phyloP scores from a whole-genome alignment of 2,797 vertebrate genomes.

The Microtus agrestis region DNA sequence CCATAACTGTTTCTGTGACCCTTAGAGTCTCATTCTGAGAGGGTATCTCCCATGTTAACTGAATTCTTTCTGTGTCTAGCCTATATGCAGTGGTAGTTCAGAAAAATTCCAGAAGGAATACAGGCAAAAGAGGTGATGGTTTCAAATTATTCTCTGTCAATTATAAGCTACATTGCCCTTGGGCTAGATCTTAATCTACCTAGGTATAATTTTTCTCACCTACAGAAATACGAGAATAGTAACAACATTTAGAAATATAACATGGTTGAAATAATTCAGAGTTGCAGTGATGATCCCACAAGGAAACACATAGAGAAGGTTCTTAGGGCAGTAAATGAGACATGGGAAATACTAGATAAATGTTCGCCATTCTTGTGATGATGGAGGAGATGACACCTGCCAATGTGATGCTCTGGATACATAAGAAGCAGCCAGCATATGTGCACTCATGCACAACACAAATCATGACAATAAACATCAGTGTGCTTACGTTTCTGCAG shows the following conservation, averaged over 20 bases:
- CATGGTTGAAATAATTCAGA: background rate
- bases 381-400: conserved; percentile 24
- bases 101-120: background rate
- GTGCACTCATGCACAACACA: background rate
- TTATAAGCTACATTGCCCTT: background rate
- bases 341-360: conserved; percentile 16
- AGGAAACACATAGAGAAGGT: background rate
- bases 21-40: background rate
- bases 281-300: background rate
- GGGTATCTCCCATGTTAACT: background rate
- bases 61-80: background rate
- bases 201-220: conserved; percentile 3
- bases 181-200: background rate
- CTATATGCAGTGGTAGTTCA: background rate
- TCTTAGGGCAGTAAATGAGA: conserved; percentile 28
- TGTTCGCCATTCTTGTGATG: conserved; percentile 37
- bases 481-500: conserved; percentile 27
- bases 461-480: conserved; percentile 20
- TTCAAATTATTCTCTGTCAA: conserved; percentile 12
- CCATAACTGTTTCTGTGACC: background rate
- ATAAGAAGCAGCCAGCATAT: background rate
- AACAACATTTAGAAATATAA: background rate
- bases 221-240: conserved; percentile 1
- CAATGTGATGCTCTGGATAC: background rate
- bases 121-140: background rate